Evolutionary conservation across 2,797 vertebrate species (phyloP).

Genomic region (Hippocampus kuda): DNA sequence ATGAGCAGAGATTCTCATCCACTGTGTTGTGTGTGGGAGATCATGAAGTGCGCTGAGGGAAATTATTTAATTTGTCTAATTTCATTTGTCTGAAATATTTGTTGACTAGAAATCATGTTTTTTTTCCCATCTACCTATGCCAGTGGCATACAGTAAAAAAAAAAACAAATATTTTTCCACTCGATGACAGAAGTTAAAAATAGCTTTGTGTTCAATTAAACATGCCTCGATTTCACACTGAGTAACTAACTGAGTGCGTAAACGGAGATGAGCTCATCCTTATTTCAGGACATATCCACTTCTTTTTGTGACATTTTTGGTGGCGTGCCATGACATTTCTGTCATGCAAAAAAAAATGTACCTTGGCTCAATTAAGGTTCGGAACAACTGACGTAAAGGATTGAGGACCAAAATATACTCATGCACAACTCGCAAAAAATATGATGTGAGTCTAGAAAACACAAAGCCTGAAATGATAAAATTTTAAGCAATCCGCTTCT

Average conservation of each 20-base stretch:
- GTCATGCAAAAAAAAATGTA: not conserved
- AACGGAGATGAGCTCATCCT: not conserved
- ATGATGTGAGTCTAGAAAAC: not conserved
- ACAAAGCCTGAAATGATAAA: not conserved
- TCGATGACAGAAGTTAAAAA: not conserved
- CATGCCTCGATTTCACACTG: not conserved
- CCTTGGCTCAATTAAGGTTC: not conserved
- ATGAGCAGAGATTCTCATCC: not conserved
- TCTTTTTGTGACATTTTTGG: not conserved
- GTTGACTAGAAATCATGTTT: not conserved
- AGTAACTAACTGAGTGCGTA: not conserved
- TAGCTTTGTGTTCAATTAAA: not conserved
- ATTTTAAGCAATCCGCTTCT: not conserved
- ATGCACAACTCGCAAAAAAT: too few species aligned
- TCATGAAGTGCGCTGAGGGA: not conserved
- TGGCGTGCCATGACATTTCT: not conserved
- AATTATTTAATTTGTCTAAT: not conserved
- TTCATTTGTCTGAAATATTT: not conserved
- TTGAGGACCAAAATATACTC: not conserved
- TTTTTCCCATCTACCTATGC: not conserved
- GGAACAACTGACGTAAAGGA: not conserved
- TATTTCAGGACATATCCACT: not conserved
- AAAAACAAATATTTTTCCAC: not conserved
- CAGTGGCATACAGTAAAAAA: not conserved
- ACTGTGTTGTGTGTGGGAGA: not conserved